phyloP scores from a whole-genome alignment of 2,113 vertebrate species.

The Atlantisia rogersi region DNA sequence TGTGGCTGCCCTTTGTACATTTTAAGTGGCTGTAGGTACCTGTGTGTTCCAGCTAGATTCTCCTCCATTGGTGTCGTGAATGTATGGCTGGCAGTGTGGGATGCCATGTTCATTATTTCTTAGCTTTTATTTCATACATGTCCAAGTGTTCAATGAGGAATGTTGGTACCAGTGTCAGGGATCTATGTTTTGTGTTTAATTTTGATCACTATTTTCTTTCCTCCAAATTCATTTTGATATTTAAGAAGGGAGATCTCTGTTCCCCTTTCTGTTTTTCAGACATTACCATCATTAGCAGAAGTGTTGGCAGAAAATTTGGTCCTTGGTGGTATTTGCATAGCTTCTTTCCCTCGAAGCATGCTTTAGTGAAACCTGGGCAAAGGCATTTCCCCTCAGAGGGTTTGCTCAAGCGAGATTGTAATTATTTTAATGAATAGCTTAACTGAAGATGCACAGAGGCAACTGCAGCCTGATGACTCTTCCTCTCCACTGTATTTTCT shows the following conservation, averaged over 20 bases:
- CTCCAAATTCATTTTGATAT: not conserved
- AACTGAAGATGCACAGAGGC: not conserved
- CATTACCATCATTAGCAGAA: not conserved
- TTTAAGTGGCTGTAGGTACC: not conserved
- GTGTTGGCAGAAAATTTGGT: not conserved
- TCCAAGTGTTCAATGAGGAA: not conserved
- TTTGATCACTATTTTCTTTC: not conserved
- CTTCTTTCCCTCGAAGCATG: not conserved
- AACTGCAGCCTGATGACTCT: not conserved
- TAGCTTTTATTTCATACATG: not conserved
- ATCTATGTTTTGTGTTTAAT: not conserved
- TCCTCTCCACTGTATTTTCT: not conserved
- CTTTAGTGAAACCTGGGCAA: not conserved
- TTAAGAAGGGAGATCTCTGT: not conserved
- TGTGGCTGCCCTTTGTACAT: not conserved
- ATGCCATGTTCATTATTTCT: not conserved
- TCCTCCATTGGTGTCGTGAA: fast-evolving
- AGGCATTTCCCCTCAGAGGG: not conserved
- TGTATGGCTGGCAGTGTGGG: not conserved
- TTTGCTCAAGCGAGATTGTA: not conserved
- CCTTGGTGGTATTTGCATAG: not conserved
- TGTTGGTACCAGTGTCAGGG: not conserved
- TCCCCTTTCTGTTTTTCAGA: not conserved
- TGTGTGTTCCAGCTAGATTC: not conserved
- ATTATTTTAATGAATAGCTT: not conserved